Evolutionary conservation across 2,888 invertebrate species (phyloP), one percentile per base, ranked within the genome.

Genomic region (Drosophila kambysellisi): DNA sequence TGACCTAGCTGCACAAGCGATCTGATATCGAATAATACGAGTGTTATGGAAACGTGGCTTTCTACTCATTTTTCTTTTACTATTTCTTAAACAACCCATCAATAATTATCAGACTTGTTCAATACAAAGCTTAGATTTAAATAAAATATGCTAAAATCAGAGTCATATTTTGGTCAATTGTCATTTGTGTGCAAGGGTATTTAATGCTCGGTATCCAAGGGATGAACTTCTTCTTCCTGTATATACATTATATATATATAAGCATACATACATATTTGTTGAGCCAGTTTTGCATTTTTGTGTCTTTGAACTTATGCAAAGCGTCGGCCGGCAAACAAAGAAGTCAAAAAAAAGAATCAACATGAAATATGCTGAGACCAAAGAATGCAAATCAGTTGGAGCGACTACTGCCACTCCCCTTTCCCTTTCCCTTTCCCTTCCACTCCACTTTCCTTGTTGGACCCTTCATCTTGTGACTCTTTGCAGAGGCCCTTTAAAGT

Each of bases 271-370:
- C 20, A 15, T 39, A 20, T 35, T 12, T 35, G 25, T 11, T 20
- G 11, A 60, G 59, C 7, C 53, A 62, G 39, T 67, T 75, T 77
- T 65, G 65, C 56, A 63, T 68, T 66, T 66, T 75, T 48, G 58
- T 80, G 54, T 61, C 61, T 78, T 81, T 60, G 70, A 68, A 86
- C 76, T 83, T 89, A 83, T 88, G 87, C 83, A 83, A 70, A 86
- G 73, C 83, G 68, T 83, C 57, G 89, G 58, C 61, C 46, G 53
- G 69, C 83, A 83, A 86, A 88, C 81, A 83, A 76, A 57, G 63
- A 30, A 68, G 32, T 20, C 15, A 6, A 57, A 33, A 25, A 41
- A 20, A n/a, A 68, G 60, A 58, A 50, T 68, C 53, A 63, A 52
- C 76, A 70, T 32, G 57, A 76, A 88, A 83, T 85, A 60, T 83